Evolutionary conservation across 1,140 invertebrate genomes (phyloP).

Genomic region (Drosophila lacteicornis): DNA sequence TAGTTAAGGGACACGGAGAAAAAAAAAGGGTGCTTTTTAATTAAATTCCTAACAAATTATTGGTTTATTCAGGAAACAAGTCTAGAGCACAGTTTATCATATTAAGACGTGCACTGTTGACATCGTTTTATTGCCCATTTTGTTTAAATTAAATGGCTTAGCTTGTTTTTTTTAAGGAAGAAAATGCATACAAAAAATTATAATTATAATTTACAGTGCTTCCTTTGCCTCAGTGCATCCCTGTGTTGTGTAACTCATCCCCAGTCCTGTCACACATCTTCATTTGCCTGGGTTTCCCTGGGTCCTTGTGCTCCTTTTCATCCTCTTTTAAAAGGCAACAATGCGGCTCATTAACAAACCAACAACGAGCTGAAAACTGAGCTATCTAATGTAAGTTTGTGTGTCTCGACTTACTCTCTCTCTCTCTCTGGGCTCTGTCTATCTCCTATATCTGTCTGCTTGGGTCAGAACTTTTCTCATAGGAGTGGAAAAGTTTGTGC

Average conservation of each 20-base stretch:
- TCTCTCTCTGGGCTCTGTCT: not conserved
- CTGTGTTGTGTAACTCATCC: not conserved
- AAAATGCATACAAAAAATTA: not conserved
- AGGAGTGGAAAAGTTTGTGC: conserved; percentile 38
- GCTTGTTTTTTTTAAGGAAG: too few species aligned
- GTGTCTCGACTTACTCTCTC: conserved; percentile 1
- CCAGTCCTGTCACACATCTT: conserved; percentile 39
- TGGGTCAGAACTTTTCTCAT: conserved; percentile 56
- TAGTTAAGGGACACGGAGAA: conserved; percentile 25
- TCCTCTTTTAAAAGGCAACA: conserved; percentile 47
- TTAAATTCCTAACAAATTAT: not conserved
- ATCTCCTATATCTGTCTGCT: not conserved
- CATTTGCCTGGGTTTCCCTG: conserved; percentile 53
- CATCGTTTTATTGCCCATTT: too few species aligned
- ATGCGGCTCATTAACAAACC: conserved; percentile 68
- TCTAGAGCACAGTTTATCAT: too few species aligned
- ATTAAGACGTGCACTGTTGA: too few species aligned
- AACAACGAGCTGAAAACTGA: conserved; percentile 48
- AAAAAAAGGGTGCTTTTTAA: not conserved
- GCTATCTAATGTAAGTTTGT: conserved; percentile 41
- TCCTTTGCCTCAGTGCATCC: not conserved
- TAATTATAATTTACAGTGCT: not conserved
- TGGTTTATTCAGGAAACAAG: too few species aligned
- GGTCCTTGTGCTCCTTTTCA: conserved; percentile 26
- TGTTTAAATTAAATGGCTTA: too few species aligned